These are phyloP conservation scores for Palythoa grandiflora DNA, from an alignment of 92 coral and sea anemone genomes.

Conservation along the genomic window DNA sequence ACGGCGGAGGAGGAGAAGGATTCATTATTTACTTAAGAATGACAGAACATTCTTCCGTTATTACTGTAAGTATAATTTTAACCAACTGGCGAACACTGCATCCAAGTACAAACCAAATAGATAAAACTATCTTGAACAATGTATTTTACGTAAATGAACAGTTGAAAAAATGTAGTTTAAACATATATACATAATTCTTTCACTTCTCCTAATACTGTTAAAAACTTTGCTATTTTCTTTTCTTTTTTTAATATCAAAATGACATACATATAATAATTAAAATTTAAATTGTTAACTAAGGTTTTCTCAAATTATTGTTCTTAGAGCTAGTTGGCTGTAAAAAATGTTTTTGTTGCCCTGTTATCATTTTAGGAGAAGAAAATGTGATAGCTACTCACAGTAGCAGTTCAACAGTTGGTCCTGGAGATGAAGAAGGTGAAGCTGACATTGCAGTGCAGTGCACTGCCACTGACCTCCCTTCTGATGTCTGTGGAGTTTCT, in stretches of 20 bases:
- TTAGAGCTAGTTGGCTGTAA: slow-evolving; percentile 3
- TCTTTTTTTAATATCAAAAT: not conserved
- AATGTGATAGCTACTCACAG: not conserved
- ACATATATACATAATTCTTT: not conserved
- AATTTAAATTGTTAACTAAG: not conserved
- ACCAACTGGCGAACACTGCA: no score
- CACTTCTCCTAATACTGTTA: not conserved
- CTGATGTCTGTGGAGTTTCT: slow-evolving; percentile 2
- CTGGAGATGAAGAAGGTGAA: not conserved
- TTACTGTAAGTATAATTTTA: no score
- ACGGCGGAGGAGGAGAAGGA: no score
- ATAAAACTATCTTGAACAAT: slow-evolving; percentile 3
- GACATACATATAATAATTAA: not conserved
- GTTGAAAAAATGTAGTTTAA: not conserved
- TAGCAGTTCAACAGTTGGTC: not conserved
- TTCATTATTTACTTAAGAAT: no score
- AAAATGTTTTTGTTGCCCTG: not conserved
- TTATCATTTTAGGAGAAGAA: slow-evolving; percentile 9
- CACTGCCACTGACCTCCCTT: not conserved
- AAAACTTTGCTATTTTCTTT: no score
- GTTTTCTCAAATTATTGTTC: not conserved
- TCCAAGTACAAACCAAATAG: no score
- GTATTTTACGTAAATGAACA: not conserved
- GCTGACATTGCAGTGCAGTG: not conserved
- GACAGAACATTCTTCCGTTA: no score